Base-by-base conservation (phyloP, 2,888 invertebrate genomes). In the Melanargia galathea region DNA sequence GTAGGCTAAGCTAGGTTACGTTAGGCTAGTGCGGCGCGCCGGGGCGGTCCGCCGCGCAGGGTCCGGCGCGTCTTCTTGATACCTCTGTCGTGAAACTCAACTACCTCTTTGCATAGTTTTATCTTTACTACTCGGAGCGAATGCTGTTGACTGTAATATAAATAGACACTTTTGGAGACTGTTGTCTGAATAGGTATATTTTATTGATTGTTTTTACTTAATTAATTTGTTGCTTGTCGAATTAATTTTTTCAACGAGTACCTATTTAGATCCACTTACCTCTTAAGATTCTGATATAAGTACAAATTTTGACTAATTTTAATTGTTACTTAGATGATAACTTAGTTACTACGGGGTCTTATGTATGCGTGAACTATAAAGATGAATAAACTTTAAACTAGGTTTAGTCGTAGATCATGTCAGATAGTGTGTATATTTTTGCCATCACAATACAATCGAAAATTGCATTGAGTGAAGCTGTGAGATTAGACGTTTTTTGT, bases 51-150 rank as follows among this genome's bases (percentile, higher is more conserved):
- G 73, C 84, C 84, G 89, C 87, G 86, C 83, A 89, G 90, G 90
- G 89, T 89, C 90, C 90, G 89, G 83, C 77, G 84, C 81, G 82
- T 73, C 74, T 71, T 78, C 79, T 79, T 78, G 82, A 81, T 82
- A 75, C 83, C 83, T 84, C 83, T 82, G 82, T 75, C 40, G 75
- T 79, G 85, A 83, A 90, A 90, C 89, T 90, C 89, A 86, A 83
- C 88, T 91, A 91, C 90, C 90, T 91, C 90, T 89, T 88, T 89
- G 82, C 82, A 85, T 88, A 89, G 88, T 87, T 87, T 82, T 86
- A 82, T 83, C 81, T 82, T 46, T 46, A 46, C 45, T 82, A 83
- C 75, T 84, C 78, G 79, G 46, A 83, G 82, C 81, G 81, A 84
- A 84, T 80, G 74, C 83, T 84, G 86, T 87, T 88, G 82, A 84